Evolutionary conservation across 2,113 vertebrate species (phyloP).

Genomic region (Aythya baeri): DNA sequence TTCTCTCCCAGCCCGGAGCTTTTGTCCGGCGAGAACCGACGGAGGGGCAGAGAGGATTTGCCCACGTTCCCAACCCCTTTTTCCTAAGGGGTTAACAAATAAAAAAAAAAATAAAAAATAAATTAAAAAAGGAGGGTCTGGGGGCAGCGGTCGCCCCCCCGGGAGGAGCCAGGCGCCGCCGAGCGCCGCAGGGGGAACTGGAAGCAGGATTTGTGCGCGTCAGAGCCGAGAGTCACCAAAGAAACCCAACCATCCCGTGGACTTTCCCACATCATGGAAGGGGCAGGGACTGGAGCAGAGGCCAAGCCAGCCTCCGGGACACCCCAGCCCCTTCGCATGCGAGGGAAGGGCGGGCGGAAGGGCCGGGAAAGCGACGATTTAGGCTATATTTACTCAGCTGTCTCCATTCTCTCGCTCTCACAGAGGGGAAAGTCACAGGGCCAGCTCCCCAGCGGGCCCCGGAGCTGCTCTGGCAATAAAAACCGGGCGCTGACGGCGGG

Average conservation of each 20-base stretch:
- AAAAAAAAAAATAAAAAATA: no score
- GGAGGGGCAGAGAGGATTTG: not conserved
- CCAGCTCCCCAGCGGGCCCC: slow-evolving; percentile 45
- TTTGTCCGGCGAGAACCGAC: slow-evolving; percentile 14
- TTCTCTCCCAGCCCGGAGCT: slow-evolving; percentile 28
- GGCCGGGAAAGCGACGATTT: slow-evolving; percentile 57
- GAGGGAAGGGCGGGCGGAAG: slow-evolving; percentile 4
- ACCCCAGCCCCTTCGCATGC: not conserved
- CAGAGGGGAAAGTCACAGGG: slow-evolving; percentile 50
- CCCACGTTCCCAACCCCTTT: not conserved
- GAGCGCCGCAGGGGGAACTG: not conserved
- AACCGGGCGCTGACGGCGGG: not conserved
- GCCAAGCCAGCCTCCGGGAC: slow-evolving; percentile 37
- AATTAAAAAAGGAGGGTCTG: not conserved
- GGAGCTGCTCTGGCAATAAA: slow-evolving; percentile 33
- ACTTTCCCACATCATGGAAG: slow-evolving; percentile 32
- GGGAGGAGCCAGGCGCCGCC: not conserved
- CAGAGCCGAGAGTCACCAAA: slow-evolving; percentile 9
- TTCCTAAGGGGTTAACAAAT: not conserved
- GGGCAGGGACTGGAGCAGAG: not conserved
- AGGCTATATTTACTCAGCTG: slow-evolving; percentile 70
- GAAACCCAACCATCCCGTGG: slow-evolving; percentile 16
- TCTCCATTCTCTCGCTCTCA: slow-evolving; percentile 49
- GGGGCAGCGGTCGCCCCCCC: not conserved
- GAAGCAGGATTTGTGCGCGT: not conserved